Conservation (phyloP, 1,140 invertebrate species). For the Paraescarpia echinospica region DNA sequence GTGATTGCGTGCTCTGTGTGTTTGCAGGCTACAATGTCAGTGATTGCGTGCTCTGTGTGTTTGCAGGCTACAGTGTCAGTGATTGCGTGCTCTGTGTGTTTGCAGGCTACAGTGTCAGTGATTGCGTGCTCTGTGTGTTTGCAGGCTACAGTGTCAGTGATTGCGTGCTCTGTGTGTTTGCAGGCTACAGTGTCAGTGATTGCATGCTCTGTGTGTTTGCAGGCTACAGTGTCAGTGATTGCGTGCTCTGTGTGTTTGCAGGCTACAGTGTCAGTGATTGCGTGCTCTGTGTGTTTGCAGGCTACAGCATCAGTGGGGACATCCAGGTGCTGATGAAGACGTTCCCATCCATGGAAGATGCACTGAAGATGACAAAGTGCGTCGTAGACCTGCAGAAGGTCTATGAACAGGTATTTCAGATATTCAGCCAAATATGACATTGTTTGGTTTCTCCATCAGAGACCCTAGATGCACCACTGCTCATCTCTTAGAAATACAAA, state of each 20-base stretch:
- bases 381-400: constrained; percentile 45
- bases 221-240: constrained; percentile 65
- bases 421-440: background rate
- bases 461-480: no score
- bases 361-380: constrained; percentile 34
- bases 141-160: constrained; percentile 65
- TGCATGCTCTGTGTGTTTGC: constrained; percentile 27
- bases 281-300: constrained; percentile 46
- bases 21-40: constrained; percentile 64
- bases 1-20: constrained; percentile 33
- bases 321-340: constrained; percentile 63
- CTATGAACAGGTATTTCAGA: constrained; percentile 1
- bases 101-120: constrained; percentile 64
- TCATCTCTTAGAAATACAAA: no score
- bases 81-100: constrained; percentile 31
- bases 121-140: constrained; percentile 27
- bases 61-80: constrained; percentile 64
- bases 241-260: constrained; percentile 38
- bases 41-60: constrained; percentile 27
- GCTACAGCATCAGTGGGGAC: constrained; percentile 66
- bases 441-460: no score
- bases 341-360: constrained; percentile 61
- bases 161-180: constrained; percentile 26
- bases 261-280: constrained; percentile 64
- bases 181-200: constrained; percentile 65